Percentiles rank a stretch among this genome's conserved stretches.
phyloP scores from a whole-genome alignment of 2,888 invertebrate genomes.

The Melanchra persicariae region DNA sequence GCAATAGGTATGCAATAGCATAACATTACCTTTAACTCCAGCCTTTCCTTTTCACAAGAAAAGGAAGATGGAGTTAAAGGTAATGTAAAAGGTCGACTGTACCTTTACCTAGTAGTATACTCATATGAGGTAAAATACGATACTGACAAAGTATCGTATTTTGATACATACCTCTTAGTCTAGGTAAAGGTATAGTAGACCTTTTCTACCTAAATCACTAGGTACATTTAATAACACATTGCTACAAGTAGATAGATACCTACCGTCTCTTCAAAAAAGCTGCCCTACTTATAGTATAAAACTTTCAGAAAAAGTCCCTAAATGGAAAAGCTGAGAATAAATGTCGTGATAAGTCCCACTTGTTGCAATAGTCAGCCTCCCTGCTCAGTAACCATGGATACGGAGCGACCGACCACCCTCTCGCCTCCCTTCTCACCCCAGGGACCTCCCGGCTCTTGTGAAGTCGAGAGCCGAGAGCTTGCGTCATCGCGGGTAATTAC shows the following conservation, averaged over 20 bases:
- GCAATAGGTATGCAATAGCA: constrained; percentile 11
- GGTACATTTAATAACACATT: neutral
- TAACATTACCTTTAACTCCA: neutral
- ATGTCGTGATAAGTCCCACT: constrained; percentile 74
- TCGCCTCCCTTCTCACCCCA: constrained; percentile 58
- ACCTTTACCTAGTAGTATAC: too few relatives aligned
- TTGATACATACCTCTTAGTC: neutral
- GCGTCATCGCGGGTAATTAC: constrained; percentile 87
- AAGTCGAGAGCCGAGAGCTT: constrained; percentile 80
- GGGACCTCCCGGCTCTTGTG: constrained; percentile 71
- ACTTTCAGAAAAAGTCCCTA: constrained; percentile 27
- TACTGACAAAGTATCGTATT: too few relatives aligned
- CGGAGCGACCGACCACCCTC: constrained; percentile 68
- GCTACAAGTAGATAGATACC: neutral
- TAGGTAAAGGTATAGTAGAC: neutral
- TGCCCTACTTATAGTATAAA: constrained; percentile 20
- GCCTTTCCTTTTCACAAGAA: neutral
- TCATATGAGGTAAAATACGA: too few relatives aligned
- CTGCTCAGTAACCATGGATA: constrained; percentile 79
- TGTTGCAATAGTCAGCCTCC: constrained; percentile 82
- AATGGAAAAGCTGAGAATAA: constrained; percentile 58
- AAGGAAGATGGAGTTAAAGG: too few relatives aligned
- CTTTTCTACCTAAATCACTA: neutral
- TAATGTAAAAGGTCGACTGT: too few relatives aligned
- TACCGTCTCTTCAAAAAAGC: neutral